Percentiles rank a stretch among this genome's conserved stretches.
These are phyloP conservation scores for Arizona elegans DNA, from an alignment of 2,113 vertebrate species.

Conservation along the genomic window DNA sequence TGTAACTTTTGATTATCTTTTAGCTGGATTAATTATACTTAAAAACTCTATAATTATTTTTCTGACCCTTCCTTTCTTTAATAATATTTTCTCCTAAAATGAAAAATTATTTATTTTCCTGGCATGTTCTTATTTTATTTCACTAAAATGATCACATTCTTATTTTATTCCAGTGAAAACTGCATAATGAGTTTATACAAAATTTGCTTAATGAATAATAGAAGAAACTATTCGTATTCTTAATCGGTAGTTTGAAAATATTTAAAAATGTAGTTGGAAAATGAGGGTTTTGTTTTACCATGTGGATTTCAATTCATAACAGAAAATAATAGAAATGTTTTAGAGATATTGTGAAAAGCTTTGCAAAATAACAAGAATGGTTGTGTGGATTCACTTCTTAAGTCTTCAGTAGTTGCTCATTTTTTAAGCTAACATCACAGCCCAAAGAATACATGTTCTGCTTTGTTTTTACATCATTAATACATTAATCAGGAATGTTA, in stretches of 20 bases:
- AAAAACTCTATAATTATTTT: background rate
- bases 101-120: background rate
- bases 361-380: background rate
- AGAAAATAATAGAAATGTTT: slow-evolving; percentile 5
- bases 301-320: background rate
- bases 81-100: background rate
- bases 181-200: background rate
- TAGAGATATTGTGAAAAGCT: background rate
- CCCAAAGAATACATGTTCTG: background rate
- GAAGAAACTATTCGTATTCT: no score
- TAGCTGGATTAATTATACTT: background rate
- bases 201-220: background rate
- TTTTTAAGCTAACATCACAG: background rate
- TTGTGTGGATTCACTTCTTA: background rate
- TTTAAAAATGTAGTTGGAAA: background rate
- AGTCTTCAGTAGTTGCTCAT: background rate
- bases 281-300: background rate
- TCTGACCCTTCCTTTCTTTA: background rate
- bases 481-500: slow-evolving; percentile 20
- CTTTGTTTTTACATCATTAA: background rate
- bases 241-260: background rate
- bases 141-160: background rate
- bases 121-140: background rate
- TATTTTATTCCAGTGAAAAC: background rate
- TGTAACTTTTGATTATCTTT: background rate